Conservation (phyloP, 2,113 vertebrate genomes). For the Tor tambroides region DNA sequence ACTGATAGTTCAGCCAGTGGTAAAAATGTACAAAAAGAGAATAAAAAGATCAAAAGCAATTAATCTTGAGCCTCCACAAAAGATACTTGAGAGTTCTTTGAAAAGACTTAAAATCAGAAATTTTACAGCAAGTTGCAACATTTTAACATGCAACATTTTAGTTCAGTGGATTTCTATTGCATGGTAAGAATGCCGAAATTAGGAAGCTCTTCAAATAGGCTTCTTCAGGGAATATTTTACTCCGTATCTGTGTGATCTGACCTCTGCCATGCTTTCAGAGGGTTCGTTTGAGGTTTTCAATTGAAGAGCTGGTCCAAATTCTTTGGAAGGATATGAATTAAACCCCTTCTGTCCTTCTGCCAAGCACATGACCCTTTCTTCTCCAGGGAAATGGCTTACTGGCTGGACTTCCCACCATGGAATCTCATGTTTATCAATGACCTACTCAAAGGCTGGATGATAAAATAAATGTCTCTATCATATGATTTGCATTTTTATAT, state of each 20-base stretch:
- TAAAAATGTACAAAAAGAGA: slow-evolving; percentile 25
- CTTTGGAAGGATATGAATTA: slow-evolving; percentile 13
- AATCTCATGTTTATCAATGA: slow-evolving; percentile 35
- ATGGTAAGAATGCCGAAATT: neutral
- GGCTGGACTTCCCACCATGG: neutral
- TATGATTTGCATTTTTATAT: neutral
- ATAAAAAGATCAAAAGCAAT: slow-evolving; percentile 26
- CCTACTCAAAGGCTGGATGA: slow-evolving; percentile 24
- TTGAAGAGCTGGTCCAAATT: slow-evolving; percentile 20
- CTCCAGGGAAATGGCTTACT: slow-evolving; percentile 17
- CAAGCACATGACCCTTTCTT: slow-evolving; percentile 25
- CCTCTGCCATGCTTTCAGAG: neutral
- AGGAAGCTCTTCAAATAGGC: slow-evolving; percentile 39
- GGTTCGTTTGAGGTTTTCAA: neutral
- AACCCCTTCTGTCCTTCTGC: slow-evolving; percentile 27
- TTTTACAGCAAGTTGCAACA: neutral
- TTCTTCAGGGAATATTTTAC: slow-evolving; percentile 18
- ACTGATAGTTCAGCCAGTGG: slow-evolving; percentile 39
- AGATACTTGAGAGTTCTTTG: slow-evolving; percentile 15
- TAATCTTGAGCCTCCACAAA: slow-evolving; percentile 44
- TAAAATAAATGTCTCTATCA: slow-evolving; percentile 2
- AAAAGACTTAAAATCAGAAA: neutral
- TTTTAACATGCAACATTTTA: neutral
- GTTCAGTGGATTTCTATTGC: slow-evolving; percentile 16
- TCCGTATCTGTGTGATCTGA: neutral